Base-by-base conservation (phyloP, 2,113 vertebrate species). In the Oncorhynchus mykiss region DNA sequence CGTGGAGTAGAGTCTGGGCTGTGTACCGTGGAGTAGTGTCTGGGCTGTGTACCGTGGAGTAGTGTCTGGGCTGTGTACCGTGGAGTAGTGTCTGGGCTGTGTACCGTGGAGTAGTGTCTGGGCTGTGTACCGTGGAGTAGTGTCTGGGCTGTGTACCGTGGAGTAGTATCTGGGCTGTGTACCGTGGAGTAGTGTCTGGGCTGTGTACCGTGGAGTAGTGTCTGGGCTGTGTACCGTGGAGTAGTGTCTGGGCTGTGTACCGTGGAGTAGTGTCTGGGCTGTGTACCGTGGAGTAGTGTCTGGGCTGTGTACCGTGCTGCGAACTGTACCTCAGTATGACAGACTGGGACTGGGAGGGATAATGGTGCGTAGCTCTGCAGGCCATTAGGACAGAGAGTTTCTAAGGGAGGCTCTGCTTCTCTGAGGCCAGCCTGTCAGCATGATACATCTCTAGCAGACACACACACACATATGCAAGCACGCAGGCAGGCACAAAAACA, bases 331-430 rank as follows among this genome's bases (percentile, higher is more conserved):
- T 48, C 78, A 83, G 82, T 88, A 14, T 20, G 59, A 22, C 59
- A 7, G 20, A 22, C n/a, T 62, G 18, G 59, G 59, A 62, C 59
- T 24, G 87, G 81, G 75, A 84, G 87, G 86, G 85, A 90, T 92
- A 92, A 94, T 92, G 91, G 93, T 90, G 87, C 92, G 70, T 92
- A 82, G 73, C 82, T 87, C 78, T 90, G 85, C 90, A 89, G 87
- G 87, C 87, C 90, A 91, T 93, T 90, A 93, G 86, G 91, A 82
- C 75, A 87, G 86, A 88, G 86, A 82, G 89, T 87, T 92, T 88
- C 86, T 86, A 89, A 85, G 87, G 86, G 87, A 88, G 88, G 72
- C 84, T 79, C 84, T 80, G 86, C 82, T 81, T 91, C 83, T 84
- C 82, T 89, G 86, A 91, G 75, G 84, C 87, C 88, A 82, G 87